Percentiles rank a stretch among this genome's conserved stretches.
Conservation (phyloP, 92 coral and sea anemone species). For the Phenganax stokvisi region DNA sequence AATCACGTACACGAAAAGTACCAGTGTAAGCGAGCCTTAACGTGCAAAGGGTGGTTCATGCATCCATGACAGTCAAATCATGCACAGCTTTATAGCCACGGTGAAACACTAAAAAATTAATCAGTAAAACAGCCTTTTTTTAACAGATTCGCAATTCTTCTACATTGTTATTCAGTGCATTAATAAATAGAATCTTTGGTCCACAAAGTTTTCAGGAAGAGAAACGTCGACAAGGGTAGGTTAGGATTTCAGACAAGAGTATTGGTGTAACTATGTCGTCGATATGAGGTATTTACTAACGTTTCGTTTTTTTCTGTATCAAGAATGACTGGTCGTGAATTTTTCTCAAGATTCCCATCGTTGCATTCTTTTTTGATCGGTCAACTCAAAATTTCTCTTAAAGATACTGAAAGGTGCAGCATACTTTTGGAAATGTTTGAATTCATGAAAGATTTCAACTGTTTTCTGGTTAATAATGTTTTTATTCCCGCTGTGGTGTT, state of each 20-base stretch:
- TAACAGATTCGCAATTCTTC: conserved; percentile 90
- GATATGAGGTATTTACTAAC: neutral
- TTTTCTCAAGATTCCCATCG: conserved; percentile 86
- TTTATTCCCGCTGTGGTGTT: too few relatives aligned
- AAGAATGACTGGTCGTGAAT: conserved; percentile 98
- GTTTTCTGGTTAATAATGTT: too few relatives aligned
- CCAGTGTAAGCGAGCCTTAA: too few relatives aligned
- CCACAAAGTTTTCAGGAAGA: conserved; percentile 79
- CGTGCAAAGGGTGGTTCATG: too few relatives aligned
- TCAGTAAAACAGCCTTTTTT: neutral
- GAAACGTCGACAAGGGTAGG: conserved; percentile 45
- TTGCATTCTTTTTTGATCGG: conserved; percentile 68
- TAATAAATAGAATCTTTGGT: conserved; percentile 91
- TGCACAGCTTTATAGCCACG: too few relatives aligned
- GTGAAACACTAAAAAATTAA: too few relatives aligned
- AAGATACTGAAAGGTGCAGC: conserved; percentile 59
- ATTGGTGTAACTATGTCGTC: neutral
- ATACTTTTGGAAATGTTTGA: too few relatives aligned
- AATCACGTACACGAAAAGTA: too few relatives aligned
- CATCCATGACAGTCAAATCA: too few relatives aligned
- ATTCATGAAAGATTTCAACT: too few relatives aligned
- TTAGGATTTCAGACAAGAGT: neutral
- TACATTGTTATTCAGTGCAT: conserved; percentile 82
- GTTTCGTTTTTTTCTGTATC: conserved; percentile 15
- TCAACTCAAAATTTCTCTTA: conserved; percentile 59